Percentiles rank a stretch among this genome's conserved stretches.
phyloP scores from a whole-genome alignment of 2,113 vertebrate genomes.

The Platichthys flesus region DNA sequence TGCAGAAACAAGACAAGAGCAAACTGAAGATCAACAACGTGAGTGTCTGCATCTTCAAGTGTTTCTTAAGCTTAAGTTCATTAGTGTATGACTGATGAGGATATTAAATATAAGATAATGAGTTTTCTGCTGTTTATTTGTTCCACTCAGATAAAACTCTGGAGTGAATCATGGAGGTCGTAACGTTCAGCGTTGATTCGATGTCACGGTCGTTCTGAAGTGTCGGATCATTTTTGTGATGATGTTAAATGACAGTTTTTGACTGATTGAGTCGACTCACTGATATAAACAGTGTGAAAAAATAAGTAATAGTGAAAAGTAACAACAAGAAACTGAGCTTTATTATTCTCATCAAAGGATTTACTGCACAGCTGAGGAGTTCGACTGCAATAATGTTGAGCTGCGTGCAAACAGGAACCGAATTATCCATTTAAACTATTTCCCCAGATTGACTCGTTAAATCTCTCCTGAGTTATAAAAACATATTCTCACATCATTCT shows the following conservation, averaged over 20 bases:
- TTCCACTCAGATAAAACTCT: not conserved
- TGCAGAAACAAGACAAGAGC: conserved; percentile 89
- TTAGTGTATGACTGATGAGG: no score
- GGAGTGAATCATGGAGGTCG: not conserved
- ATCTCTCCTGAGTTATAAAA: not conserved
- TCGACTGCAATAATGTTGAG: no score
- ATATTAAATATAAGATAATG: no score
- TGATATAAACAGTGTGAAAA: not conserved
- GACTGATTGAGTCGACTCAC: not conserved
- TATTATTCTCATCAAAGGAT: not conserved
- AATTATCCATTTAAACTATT: not conserved
- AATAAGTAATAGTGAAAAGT: not conserved
- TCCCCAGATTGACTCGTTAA: not conserved
- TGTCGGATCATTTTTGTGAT: no score
- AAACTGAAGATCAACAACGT: conserved; percentile 89
- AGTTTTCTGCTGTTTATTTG: not conserved
- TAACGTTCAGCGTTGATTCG: not conserved
- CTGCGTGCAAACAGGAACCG: no score
- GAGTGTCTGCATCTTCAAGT: conserved; percentile 34
- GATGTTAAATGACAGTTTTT: not conserved
- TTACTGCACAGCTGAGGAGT: not conserved
- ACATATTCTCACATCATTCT: not conserved
- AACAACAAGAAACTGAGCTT: not conserved
- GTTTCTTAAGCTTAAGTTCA: no score
- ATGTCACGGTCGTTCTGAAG: not conserved